phyloP scores from a whole-genome alignment of 2,888 invertebrate genomes.

The Drosophila macrothrix region DNA sequence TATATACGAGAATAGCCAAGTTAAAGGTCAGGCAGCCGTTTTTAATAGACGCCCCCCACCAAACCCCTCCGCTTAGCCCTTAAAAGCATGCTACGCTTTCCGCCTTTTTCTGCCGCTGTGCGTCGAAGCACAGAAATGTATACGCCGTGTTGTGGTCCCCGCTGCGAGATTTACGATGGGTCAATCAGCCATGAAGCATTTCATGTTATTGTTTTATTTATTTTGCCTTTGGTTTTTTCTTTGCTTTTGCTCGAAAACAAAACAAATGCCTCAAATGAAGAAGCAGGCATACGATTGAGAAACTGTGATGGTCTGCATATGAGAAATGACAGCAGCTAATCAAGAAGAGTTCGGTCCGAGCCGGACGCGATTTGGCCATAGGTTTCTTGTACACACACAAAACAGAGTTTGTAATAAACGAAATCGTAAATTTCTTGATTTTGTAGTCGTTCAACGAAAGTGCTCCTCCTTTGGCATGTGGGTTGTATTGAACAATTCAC shows the following conservation, averaged over 20 bases:
- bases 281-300: not conserved
- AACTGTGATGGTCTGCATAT: constrained; percentile 33
- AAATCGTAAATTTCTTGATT: constrained; percentile 8
- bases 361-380: constrained; percentile 19
- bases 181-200: constrained; percentile 65
- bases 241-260: constrained; percentile 30
- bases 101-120: constrained; percentile 35
- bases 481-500: not conserved
- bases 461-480: not conserved
- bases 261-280: constrained; percentile 21
- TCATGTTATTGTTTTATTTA: constrained; percentile 68
- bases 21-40: constrained; percentile 58
- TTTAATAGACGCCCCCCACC: constrained; percentile 42
- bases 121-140: constrained; percentile 39
- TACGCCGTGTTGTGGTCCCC: constrained; percentile 58
- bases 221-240: constrained; percentile 11
- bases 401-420: constrained; percentile 35
- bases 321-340: constrained; percentile 70
- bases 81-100: constrained; percentile 38
- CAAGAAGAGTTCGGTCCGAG: constrained; percentile 55
- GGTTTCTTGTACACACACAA: not conserved
- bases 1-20: constrained; percentile 41
- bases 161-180: constrained; percentile 75
- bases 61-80: constrained; percentile 1
- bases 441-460: not conserved